phyloP scores from a whole-genome alignment of 1,140 invertebrate genomes.

The Papilio polyxenes region DNA sequence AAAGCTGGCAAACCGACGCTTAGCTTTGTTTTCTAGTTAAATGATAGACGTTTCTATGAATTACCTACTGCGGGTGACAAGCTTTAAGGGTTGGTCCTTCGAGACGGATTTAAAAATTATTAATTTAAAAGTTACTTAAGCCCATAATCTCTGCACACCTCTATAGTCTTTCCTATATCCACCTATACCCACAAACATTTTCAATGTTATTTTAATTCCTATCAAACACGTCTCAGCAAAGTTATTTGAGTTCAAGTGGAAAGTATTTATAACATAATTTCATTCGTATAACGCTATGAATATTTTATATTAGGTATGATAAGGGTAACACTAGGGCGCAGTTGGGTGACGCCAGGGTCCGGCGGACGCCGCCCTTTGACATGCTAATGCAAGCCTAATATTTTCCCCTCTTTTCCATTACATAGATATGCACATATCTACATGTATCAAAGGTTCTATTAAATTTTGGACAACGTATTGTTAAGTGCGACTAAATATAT shows the following conservation, averaged over 20 bases:
- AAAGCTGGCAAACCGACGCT: conserved; percentile 71
- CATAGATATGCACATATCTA: conserved; percentile 39
- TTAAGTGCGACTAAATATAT: not conserved
- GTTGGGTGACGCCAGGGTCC: conserved; percentile 43
- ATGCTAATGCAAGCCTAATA: conserved; percentile 56
- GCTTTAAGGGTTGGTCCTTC: conserved; percentile 49
- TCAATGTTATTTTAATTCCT: not conserved
- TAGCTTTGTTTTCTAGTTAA: conserved; percentile 75
- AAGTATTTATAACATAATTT: conserved; percentile 39
- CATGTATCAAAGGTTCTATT: conserved; percentile 8
- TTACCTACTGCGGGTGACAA: conserved; percentile 57
- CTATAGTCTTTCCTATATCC: not conserved
- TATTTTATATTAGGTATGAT: conserved; percentile 47
- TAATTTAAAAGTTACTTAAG: not conserved
- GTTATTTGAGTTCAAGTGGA: not conserved
- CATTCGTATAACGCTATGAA: conserved; percentile 45
- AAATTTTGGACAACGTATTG: not conserved
- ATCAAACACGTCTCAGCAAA: not conserved
- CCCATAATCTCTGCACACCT: not conserved
- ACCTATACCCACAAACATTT: not conserved
- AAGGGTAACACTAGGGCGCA: conserved; percentile 41
- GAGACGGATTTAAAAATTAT: conserved; percentile 45
- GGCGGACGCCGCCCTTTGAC: conserved; percentile 51
- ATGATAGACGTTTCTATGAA: conserved; percentile 66
- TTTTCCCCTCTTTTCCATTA: conserved; percentile 45